These are phyloP conservation scores for Stichodactyla mertensii DNA, from an alignment of 64 coral and sea anemone species.

Conservation along the genomic window DNA sequence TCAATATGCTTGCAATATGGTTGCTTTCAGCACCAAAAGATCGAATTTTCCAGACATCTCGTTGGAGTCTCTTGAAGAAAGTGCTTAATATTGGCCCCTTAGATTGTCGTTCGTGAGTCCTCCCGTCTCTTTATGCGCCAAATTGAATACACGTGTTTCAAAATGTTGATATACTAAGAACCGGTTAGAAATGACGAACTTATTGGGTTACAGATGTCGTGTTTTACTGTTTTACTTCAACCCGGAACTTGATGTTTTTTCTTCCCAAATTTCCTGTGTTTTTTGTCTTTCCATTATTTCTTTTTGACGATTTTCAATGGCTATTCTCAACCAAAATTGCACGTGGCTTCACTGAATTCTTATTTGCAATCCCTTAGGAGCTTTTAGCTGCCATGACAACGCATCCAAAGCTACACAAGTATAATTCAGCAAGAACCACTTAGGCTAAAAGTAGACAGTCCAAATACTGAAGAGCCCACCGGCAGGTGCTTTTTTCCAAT, in stretches of 20 bases:
- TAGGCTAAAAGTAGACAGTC: conserved; percentile 7
- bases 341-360: background rate
- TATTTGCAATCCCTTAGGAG: background rate
- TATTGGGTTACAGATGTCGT: background rate
- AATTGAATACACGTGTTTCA: conserved; percentile 13
- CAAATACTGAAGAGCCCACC: background rate
- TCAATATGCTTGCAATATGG: background rate
- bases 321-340: conserved; percentile 9
- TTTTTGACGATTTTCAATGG: background rate
- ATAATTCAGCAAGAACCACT: background rate
- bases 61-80: background rate
- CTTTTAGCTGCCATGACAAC: conserved; percentile 10
- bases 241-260: background rate
- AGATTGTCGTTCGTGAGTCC: background rate
- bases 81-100: background rate
- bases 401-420: background rate
- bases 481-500: conserved; percentile 2
- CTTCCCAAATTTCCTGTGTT: background rate
- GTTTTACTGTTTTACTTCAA: background rate
- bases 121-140: background rate
- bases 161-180: conserved; percentile 16
- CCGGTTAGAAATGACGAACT: background rate
- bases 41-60: background rate
- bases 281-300: background rate
- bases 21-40: background rate